phyloP scores from a whole-genome alignment of 2,888 invertebrate genomes.

The Heteropelma amictum region DNA sequence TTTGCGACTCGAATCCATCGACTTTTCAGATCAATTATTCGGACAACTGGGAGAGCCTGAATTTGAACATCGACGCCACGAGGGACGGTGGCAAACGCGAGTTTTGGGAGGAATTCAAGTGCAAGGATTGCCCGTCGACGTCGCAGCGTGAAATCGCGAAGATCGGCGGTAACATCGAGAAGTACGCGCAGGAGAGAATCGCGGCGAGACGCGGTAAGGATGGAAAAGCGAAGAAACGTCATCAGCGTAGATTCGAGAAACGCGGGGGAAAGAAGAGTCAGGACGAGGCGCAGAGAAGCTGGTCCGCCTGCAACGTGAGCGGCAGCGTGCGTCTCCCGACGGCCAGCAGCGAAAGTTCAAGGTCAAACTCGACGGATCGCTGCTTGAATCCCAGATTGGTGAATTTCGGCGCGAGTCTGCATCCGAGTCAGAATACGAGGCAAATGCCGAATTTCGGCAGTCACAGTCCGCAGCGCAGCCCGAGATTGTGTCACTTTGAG shows the following conservation, averaged over 20 bases:
- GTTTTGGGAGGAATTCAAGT: constrained; percentile 74
- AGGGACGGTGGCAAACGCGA: constrained; percentile 62
- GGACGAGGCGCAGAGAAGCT: constrained; percentile 48
- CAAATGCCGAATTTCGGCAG: constrained; percentile 76
- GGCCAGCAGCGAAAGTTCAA: constrained; percentile 73
- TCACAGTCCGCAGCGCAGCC: constrained; percentile 73
- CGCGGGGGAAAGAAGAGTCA: constrained; percentile 57
- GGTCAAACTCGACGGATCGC: constrained; percentile 75
- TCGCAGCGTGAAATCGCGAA: constrained; percentile 66
- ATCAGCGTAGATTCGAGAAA: constrained; percentile 70
- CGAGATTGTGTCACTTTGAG: constrained; percentile 74
- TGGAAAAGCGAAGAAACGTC: constrained; percentile 66
- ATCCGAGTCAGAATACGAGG: constrained; percentile 74
- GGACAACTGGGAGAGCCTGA: constrained; percentile 76
- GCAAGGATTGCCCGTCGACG: constrained; percentile 72
- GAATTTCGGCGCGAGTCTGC: constrained; percentile 72
- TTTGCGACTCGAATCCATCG: constrained; percentile 73
- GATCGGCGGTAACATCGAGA: constrained; percentile 69
- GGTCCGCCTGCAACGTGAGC: constrained; percentile 41
- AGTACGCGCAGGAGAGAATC: constrained; percentile 67
- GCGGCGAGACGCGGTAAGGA: constrained; percentile 63
- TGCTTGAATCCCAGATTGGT: constrained; percentile 69
- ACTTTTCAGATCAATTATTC: constrained; percentile 74
- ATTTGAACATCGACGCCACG: constrained; percentile 68
- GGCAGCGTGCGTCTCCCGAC: constrained; percentile 51